Conservation (phyloP, 1,140 invertebrate species). For the Nylanderia fulva region DNA sequence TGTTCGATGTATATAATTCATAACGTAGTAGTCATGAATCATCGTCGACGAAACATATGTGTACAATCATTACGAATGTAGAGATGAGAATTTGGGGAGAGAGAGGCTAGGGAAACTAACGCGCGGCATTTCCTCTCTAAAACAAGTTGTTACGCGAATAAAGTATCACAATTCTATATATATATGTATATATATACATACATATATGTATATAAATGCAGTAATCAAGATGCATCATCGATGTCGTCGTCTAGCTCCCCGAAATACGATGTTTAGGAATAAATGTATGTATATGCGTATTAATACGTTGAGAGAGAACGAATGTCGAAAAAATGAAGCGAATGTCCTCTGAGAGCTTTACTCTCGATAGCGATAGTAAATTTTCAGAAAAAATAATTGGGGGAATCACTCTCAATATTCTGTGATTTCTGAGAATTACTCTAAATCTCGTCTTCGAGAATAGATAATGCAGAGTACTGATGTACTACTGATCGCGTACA, state of each 20-base stretch:
- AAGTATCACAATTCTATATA: neutral
- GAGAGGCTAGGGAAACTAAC: neutral
- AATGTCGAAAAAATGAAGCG: too few relatives aligned
- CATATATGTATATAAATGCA: neutral
- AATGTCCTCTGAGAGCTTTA: neutral
- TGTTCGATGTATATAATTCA: slow-evolving; percentile 25
- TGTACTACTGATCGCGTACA: too few relatives aligned
- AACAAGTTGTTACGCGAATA: neutral
- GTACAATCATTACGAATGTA: neutral
- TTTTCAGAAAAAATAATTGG: too few relatives aligned
- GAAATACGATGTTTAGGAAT: slow-evolving; percentile 51
- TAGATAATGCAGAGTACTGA: too few relatives aligned
- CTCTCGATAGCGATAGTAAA: too few relatives aligned
- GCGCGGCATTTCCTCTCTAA: neutral
- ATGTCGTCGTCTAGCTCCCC: slow-evolving; percentile 50
- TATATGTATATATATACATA: too few relatives aligned
- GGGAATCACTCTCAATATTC: too few relatives aligned
- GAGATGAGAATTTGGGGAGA: neutral
- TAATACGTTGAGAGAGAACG: neutral
- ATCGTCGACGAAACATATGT: neutral
- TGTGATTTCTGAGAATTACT: too few relatives aligned
- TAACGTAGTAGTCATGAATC: slow-evolving; percentile 1
- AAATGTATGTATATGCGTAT: slow-evolving; percentile 42
- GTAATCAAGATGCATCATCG: slow-evolving; percentile 33
- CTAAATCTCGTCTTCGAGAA: too few relatives aligned